Evolutionary conservation across 23 tunicate genomes (phyloP), one percentile per base, ranked within the genome.

Genomic region (Corella eumyota): DNA sequence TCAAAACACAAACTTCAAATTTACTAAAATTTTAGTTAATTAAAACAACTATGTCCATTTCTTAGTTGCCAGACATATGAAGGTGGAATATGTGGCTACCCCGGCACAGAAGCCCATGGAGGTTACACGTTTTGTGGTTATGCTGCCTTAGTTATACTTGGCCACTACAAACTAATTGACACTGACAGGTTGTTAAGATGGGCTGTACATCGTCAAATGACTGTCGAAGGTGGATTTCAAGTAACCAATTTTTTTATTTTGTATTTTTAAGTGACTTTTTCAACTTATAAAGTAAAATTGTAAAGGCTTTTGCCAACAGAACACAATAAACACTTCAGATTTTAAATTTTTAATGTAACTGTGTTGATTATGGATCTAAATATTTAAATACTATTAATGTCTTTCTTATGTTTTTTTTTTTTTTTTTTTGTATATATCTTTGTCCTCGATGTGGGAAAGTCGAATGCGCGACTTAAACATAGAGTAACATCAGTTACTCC

Each of bases 31-130:
- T n/a, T n/a, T n/a, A n/a, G n/a, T n/a, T n/a, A n/a, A n/a, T n/a
- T n/a, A n/a, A n/a, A n/a, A n/a, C n/a, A n/a, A n/a, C n/a, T n/a
- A n/a, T n/a, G n/a, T n/a, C n/a, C n/a, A n/a, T n/a, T n/a, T n/a
- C n/a, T n/a, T n/a, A 90, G 91, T 21, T 90, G 97, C 54, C 97
- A 90, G 34, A 80, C 97, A 6, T 90, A 69, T 57, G 97, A 90
- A 65, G 97, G 97, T 0, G 97, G 97, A 15, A 62, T 90, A 15
- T 91, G 97, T 3, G 84, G 91, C 2, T 65, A 63, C 45, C 97
- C 79, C 26, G 97, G 97, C 31, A 69, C 90, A 1, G 97, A 90
- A 70, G 91, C 91, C 7, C 97, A 90, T 45, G 97, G 97, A 24
- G 97, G 97, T 5, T 90, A 80, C 66, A 80, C 97, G 13, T 90